Conservation (phyloP, 2,113 vertebrate species). For the Pitta sordida region DNA sequence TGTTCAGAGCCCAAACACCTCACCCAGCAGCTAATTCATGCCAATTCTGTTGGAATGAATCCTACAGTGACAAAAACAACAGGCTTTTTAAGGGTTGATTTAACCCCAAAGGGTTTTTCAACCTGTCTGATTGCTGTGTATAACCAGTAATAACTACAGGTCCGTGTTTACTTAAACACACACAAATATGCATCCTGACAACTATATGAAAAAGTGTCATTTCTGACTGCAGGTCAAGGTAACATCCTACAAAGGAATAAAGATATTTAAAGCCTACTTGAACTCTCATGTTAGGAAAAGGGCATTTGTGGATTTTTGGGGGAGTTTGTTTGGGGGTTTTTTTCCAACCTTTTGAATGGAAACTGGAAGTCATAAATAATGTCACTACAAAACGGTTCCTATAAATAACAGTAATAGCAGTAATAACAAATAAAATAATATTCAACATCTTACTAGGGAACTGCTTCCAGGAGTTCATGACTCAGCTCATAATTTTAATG, state of each 20-base stretch:
- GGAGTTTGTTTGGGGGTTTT: neutral
- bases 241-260: neutral
- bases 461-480: neutral
- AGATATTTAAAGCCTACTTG: neutral
- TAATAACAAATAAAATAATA: neutral
- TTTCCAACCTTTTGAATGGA: neutral
- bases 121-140: neutral
- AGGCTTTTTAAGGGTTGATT: neutral
- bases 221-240: neutral
- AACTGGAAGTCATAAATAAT: neutral
- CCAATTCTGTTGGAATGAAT: neutral
- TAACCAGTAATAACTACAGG: neutral
- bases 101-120: no score
- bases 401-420: neutral
- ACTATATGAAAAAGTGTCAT: neutral
- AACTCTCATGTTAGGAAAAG: neutral
- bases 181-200: neutral
- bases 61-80: neutral
- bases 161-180: neutral
- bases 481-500: neutral
- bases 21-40: neutral
- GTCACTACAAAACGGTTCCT: neutral
- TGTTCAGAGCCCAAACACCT: neutral
- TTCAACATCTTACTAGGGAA: neutral
- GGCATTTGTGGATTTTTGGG: neutral